Conservation (phyloP, 2,797 vertebrate genomes). For the Iguana delicatissima region DNA sequence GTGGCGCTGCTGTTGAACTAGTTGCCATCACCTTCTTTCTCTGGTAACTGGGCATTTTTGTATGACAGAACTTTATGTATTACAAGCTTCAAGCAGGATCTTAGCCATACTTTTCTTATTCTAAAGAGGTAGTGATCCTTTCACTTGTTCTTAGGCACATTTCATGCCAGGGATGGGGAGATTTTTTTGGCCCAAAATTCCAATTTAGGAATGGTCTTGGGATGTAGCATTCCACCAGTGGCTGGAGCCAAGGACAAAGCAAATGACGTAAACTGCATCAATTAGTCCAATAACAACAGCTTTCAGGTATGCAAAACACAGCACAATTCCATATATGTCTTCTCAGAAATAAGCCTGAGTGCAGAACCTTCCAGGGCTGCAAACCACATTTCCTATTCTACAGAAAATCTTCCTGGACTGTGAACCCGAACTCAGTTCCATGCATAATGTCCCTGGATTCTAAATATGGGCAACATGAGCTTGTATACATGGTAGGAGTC, state of each 20-base stretch:
- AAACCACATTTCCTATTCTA: too few relatives aligned
- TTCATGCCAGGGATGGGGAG: too few relatives aligned
- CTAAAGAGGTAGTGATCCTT: not conserved
- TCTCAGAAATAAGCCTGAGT: too few relatives aligned
- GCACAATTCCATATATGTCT: too few relatives aligned
- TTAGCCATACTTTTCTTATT: not conserved
- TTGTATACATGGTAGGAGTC: too few relatives aligned
- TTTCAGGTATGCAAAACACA: not conserved
- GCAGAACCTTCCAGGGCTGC: too few relatives aligned
- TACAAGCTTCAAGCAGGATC: not conserved
- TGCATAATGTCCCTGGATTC: too few relatives aligned
- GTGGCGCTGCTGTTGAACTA: too few relatives aligned
- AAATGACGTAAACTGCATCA: not conserved
- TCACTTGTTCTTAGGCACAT: not conserved
- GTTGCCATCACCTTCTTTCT: too few relatives aligned
- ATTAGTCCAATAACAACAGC: not conserved
- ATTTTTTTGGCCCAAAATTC: not conserved
- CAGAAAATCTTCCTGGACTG: too few relatives aligned
- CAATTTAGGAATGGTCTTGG: not conserved
- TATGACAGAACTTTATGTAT: not conserved
- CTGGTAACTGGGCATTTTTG: not conserved
- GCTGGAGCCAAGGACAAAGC: not conserved
- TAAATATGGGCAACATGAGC: too few relatives aligned
- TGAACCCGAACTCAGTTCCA: too few relatives aligned
- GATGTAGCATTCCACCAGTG: not conserved